Conservation (phyloP, 2,888 invertebrate species). For the Abrostola tripartita region DNA sequence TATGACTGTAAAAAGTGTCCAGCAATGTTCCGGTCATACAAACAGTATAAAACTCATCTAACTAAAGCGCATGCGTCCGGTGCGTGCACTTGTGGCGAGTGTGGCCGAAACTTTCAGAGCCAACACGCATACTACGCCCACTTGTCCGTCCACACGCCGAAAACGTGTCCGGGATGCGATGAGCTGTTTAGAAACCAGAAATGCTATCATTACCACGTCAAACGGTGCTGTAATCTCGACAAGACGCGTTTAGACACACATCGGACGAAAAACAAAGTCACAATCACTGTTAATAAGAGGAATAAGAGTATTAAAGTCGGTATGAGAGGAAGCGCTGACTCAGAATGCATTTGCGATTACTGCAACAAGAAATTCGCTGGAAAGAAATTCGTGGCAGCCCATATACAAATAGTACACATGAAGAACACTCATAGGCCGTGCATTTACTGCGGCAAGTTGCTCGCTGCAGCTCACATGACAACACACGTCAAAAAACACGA, state of each 20-base stretch:
- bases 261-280: conserved; percentile 64
- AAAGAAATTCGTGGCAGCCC: conserved; percentile 76
- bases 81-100: conserved; percentile 74
- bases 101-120: conserved; percentile 73
- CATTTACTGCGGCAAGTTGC: conserved; percentile 73
- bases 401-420: conserved; percentile 81
- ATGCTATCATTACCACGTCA: conserved; percentile 77
- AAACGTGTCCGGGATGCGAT: conserved; percentile 76
- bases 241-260: conserved; percentile 57
- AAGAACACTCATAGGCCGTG: conserved; percentile 79
- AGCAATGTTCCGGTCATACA: conserved; percentile 62
- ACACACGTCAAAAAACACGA: conserved; percentile 76
- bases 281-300: conserved; percentile 67
- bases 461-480: conserved; percentile 79
- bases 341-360: conserved; percentile 77
- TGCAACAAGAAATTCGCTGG: conserved; percentile 78
- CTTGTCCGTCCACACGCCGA: conserved; percentile 66
- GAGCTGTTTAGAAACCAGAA: conserved; percentile 74
- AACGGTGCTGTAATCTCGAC: conserved; percentile 73
- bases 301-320: conserved; percentile 73
- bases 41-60: conserved; percentile 64
- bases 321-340: conserved; percentile 69
- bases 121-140: conserved; percentile 73
- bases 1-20: conserved; percentile 77
- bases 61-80: conserved; percentile 67